Base-by-base conservation (phyloP, 2,113 vertebrate genomes). In the Nansenia antarctica region DNA sequence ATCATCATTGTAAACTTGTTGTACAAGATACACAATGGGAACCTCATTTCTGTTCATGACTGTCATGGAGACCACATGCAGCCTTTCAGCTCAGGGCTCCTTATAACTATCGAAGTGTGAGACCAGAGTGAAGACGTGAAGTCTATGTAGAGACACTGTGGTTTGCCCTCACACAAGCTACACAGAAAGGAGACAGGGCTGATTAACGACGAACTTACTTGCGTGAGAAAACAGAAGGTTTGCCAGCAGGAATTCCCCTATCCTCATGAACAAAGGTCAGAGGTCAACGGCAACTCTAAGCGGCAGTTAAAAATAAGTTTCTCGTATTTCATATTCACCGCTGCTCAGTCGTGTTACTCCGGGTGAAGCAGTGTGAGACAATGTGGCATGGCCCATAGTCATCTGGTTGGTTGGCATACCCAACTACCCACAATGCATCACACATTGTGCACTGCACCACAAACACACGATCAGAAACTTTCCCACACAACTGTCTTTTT, bases 81-180 rank as follows among this genome's bases (percentile, higher is more conserved):
- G 26, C 26, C 20, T 15, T 8, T 49, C 5, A 49, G 9, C 45
- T 49, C 45, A 29, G 24, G 8, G 49, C n/a, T 57, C 35, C 30
- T 64, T 62, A 75, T 78, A 76, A 72, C 66, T 64, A 30, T 57
- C 63, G 63, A 24, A 60, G 62, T 34, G 59, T 52, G 32, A 80
- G 82, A 79, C 82, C 81, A 76, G 70, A 76, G 26, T 47, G 61
- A 11, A 63, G 47, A 63, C 35, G 58, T 69, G 22, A 39, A 32
- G 27, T 15, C 15, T 31, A 58, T 45, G 39, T 29, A 15, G 11
- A 47, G 22, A 5, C 35, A 26, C 37, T 24, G 24, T 63, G 62
- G 39, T 58, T 3, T 18, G 12, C 20, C n/a, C 20, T 37, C n/a
- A n/a, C n/a, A n/a, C 31, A 53, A 2, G 11, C 8, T 53, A 20